Base-by-base conservation (phyloP, 2,113 vertebrate genomes). In the Podiceps cristatus region DNA sequence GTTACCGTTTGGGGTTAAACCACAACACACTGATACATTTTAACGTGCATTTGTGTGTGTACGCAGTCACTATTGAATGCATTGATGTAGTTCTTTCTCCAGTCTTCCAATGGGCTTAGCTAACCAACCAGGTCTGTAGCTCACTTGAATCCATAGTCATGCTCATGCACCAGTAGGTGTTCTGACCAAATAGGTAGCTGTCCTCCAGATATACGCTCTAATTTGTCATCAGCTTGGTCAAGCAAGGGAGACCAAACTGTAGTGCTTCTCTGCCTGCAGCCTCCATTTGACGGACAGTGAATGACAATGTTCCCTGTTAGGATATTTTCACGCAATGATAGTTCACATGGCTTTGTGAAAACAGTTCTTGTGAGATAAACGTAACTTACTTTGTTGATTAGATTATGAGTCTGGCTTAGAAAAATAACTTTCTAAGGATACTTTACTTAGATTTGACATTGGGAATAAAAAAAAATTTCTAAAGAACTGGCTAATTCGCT, bases 101-200 rank as follows among this genome's bases (percentile, higher is more conserved):
- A 0, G 11, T 69, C 25, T 71, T 75, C 49, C 50, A 33, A 5
- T 0, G 0, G 37, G 11, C 13, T 81, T 58, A 50, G 27, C 58
- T 55, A 55, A 52, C 45, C 27, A 67, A 2, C 2, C 49, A 40
- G 5, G 49, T 37, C 49, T 83, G 44, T 18, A 72, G 28, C 29
- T 94, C 60, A 4, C 2, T 33, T 28, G 52, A 56, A 23, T 6
- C 40, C 28, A 7, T 40, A 76, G 19, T 64, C 20, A 25, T 1
- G 0, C 15, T 87, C 3, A 9, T 53, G 2, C 2, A 0, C 5
- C 5, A 3, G 3, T 53, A 44, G 56, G 2, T 40, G 18, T 55
- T 58, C 60, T 89, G 18, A 17, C 18, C 31, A 10, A 66, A 64
- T 7, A 10, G 18, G 45, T 68, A 47, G 7, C 7, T 68, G 20